These are phyloP conservation scores for Pollenia amentaria DNA, from an alignment of 2,888 invertebrate genomes.

Conservation along the genomic window DNA sequence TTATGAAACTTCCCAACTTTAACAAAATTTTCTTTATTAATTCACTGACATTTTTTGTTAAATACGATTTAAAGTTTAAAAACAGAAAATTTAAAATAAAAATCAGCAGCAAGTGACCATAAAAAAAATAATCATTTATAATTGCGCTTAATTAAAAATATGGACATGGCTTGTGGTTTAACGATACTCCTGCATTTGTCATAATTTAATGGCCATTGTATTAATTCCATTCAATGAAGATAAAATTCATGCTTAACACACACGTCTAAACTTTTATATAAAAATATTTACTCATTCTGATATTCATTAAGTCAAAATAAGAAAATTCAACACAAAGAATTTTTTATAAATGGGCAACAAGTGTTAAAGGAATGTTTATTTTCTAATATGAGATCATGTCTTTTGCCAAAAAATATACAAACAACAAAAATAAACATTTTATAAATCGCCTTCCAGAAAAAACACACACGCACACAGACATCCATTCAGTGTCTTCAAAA, in stretches of 20 bases:
- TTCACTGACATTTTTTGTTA: neutral
- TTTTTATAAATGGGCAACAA: constrained; percentile 45
- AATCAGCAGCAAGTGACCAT: neutral
- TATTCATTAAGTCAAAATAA: too few relatives aligned
- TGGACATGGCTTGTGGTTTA: constrained; percentile 38
- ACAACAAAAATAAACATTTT: constrained; percentile 32
- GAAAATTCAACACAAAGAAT: constrained; percentile 18
- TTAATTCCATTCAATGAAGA: constrained; percentile 3
- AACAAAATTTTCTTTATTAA: too few relatives aligned
- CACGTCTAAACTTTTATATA: neutral
- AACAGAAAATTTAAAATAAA: neutral
- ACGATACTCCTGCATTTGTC: constrained; percentile 35
- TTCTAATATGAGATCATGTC: constrained; percentile 65
- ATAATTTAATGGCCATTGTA: constrained; percentile 14
- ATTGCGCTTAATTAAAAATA: constrained; percentile 60
- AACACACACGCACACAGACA: neutral
- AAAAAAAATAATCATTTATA: constrained; percentile 21
- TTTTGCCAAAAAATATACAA: constrained; percentile 9
- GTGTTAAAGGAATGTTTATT: constrained; percentile 65
- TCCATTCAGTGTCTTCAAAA: constrained; percentile 9
- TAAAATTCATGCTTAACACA: neutral
- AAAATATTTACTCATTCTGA: too few relatives aligned
- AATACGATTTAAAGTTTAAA: neutral
- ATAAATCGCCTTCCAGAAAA: neutral
- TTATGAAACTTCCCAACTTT: too few relatives aligned